These are phyloP conservation scores for Papilio polyxenes DNA, from an alignment of 1,140 invertebrate genomes.

Conservation along the genomic window DNA sequence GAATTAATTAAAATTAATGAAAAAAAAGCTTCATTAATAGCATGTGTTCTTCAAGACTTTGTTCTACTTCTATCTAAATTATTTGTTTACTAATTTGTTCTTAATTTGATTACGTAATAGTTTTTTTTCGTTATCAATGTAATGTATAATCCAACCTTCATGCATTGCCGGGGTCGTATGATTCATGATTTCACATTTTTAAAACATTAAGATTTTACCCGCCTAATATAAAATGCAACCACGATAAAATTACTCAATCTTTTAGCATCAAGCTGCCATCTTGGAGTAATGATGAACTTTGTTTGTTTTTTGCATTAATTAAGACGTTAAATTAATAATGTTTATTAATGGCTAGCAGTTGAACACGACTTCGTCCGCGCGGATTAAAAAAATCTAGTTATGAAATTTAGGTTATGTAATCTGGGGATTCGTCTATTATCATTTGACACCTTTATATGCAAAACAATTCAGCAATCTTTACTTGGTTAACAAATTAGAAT, in stretches of 20 bases:
- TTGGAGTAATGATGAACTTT: not conserved
- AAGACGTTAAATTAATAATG: not conserved
- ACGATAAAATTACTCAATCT: not conserved
- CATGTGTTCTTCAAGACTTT: no score
- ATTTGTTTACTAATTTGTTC: not conserved
- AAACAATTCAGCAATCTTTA: not conserved
- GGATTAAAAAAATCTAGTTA: no score
- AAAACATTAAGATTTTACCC: constrained; percentile 6
- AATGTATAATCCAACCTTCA: constrained; percentile 12
- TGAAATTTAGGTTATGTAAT: no score
- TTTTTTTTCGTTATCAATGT: not conserved
- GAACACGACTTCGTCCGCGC: no score
- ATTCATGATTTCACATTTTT: constrained; percentile 15
- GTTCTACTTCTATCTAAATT: no score
- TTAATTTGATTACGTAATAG: not conserved
- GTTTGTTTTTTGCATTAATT: not conserved
- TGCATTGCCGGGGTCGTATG: not conserved
- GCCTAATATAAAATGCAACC: constrained; percentile 17
- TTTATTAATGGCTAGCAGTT: no score
- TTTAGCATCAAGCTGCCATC: not conserved
- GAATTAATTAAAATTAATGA: no score
- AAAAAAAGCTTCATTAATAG: no score
- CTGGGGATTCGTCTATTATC: no score
- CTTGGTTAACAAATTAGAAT: not conserved
- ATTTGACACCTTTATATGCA: no score